phyloP scores from a whole-genome alignment of 2,797 vertebrate genomes.

The Menidia menidia region DNA sequence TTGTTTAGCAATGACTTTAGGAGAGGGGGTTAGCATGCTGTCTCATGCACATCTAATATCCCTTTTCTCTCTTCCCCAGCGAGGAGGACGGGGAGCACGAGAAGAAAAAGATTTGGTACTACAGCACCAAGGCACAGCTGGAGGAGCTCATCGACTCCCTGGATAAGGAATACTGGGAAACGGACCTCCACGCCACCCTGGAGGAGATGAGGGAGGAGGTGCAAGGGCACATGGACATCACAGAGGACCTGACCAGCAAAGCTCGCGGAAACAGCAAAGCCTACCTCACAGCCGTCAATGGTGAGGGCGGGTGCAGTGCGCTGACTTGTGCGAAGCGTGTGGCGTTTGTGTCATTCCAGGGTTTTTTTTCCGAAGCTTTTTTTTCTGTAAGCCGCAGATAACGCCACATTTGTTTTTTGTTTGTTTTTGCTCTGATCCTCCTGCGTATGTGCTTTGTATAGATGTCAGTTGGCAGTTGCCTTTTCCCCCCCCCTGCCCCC shows the following conservation, averaged over 20 bases:
- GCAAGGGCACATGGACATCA: constrained; percentile 94
- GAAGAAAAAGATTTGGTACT: constrained; percentile 96
- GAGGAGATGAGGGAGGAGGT: constrained; percentile 94
- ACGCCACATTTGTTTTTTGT: no score
- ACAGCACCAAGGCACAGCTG: constrained; percentile 93
- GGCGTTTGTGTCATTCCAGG: background rate
- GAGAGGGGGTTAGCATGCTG: background rate
- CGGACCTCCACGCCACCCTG: constrained; percentile 89
- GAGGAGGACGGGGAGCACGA: constrained; percentile 94
- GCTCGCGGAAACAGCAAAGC: constrained; percentile 93
- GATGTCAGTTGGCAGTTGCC: constrained; percentile 33
- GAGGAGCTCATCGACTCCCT: constrained; percentile 89
- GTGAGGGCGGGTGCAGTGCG: constrained; percentile 71
- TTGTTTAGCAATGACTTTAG: no score
- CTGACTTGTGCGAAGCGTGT: background rate
- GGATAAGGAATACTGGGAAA: constrained; percentile 95
- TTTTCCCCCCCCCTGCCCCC: constrained; percentile 28
- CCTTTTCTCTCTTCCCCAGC: constrained; percentile 66
- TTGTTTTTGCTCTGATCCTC: background rate
- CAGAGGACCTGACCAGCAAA: constrained; percentile 95
- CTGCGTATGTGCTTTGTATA: background rate
- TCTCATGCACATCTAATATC: no score
- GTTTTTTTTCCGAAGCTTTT: background rate
- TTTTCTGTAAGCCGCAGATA: constrained; percentile 1
- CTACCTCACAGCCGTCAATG: constrained; percentile 92